phyloP scores from a whole-genome alignment of 1,140 invertebrate species.

The Ladona fulva region DNA sequence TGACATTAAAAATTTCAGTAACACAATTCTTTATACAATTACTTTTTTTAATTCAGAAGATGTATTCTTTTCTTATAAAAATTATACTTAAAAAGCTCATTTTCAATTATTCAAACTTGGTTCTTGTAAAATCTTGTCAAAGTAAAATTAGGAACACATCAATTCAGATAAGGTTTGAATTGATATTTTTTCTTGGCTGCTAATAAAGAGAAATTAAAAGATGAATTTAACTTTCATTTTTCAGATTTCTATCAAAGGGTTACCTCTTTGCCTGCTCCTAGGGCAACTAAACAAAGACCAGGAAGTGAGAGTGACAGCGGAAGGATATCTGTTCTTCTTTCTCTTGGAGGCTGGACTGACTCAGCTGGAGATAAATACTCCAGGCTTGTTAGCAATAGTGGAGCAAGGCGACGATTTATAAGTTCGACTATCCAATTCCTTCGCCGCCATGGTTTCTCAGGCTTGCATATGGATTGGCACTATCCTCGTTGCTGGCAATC shows the following conservation, averaged over 20 bases:
- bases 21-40: too few species aligned
- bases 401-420: slow-evolving; percentile 57
- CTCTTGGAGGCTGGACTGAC: slow-evolving; percentile 85
- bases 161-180: too few species aligned
- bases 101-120: too few species aligned
- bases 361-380: slow-evolving; percentile 77
- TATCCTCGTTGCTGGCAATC: slow-evolving; percentile 88
- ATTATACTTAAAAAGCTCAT: too few species aligned
- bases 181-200: too few species aligned
- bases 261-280: slow-evolving; percentile 17
- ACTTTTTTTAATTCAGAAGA: too few species aligned
- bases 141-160: too few species aligned
- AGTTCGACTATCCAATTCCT: slow-evolving; percentile 57
- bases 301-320: slow-evolving; percentile 31
- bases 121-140: too few species aligned
- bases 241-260: slow-evolving; percentile 56
- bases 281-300: slow-evolving; percentile 31
- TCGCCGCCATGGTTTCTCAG: slow-evolving; percentile 62
- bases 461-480: slow-evolving; percentile 82
- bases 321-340: slow-evolving; percentile 49
- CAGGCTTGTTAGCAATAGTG: slow-evolving; percentile 53
- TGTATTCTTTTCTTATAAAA: too few species aligned
- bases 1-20: too few species aligned
- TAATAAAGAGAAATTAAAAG: too few species aligned
- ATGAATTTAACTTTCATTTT: slow-evolving; percentile 23